Conservation (phyloP, 92 coral and sea anemone species). For the Zoanthus gigantus region DNA sequence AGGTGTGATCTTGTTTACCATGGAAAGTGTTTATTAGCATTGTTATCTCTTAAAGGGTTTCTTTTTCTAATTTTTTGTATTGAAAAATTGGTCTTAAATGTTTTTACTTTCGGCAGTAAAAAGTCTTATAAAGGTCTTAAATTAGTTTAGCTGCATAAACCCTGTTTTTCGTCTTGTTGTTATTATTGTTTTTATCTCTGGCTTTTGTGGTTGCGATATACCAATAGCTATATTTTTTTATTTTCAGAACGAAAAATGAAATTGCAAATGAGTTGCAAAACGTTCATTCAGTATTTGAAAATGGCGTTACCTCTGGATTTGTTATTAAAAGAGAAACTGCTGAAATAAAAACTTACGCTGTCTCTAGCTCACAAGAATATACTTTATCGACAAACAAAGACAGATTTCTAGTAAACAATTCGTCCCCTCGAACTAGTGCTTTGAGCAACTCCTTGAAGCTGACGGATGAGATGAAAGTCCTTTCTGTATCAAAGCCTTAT, state of each 20-base stretch:
- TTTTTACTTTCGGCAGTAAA: too few relatives aligned
- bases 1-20: too few relatives aligned
- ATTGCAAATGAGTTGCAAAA: neutral
- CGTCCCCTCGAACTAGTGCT: conserved; percentile 77
- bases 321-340: neutral
- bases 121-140: too few relatives aligned
- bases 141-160: too few relatives aligned
- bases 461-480: conserved; percentile 8
- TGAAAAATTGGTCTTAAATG: too few relatives aligned
- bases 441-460: conserved; percentile 72
- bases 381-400: conserved; percentile 32
- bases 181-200: neutral
- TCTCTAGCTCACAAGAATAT: conserved; percentile 40
- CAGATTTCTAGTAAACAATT: conserved; percentile 14
- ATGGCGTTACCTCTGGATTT: neutral
- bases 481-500: conserved; percentile 3
- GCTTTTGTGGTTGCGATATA: neutral
- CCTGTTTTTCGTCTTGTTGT: neutral
- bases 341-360: conserved; percentile 34
- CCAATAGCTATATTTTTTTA: neutral
- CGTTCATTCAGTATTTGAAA: neutral
- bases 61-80: too few relatives aligned
- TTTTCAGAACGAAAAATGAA: conserved; percentile 2
- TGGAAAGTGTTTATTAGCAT: too few relatives aligned
- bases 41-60: too few relatives aligned